phyloP scores from a whole-genome alignment of 2,888 invertebrate genomes.

The Chorisops tibialis region DNA sequence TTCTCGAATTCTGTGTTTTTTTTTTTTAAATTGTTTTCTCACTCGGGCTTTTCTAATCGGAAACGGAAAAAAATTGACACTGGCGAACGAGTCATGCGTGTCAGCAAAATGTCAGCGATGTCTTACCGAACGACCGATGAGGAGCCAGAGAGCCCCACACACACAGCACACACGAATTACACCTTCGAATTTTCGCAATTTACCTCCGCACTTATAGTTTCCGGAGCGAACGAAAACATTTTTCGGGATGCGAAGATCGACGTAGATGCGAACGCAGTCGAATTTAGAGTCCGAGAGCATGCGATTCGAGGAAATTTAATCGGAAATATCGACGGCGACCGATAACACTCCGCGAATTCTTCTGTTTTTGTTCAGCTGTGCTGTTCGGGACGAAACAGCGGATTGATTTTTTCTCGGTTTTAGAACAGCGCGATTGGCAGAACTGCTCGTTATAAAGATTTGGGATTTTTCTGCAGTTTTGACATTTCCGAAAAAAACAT shows the following conservation, averaged over 20 bases:
- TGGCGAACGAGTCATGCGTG: constrained; percentile 24
- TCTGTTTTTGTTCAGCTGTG: constrained; percentile 30
- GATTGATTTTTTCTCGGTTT: constrained; percentile 31
- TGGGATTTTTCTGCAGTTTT: too few species aligned
- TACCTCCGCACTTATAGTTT: constrained; percentile 1
- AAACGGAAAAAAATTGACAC: background rate
- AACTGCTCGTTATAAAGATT: too few species aligned
- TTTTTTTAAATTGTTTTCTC: too few species aligned
- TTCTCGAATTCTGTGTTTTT: too few species aligned
- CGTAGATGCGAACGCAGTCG: background rate
- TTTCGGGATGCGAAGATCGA: background rate
- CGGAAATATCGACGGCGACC: too few species aligned
- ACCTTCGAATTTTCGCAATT: constrained; percentile 7
- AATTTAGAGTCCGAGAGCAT: background rate
- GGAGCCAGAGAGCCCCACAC: background rate
- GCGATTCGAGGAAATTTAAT: too few species aligned
- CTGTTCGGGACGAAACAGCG: constrained; percentile 11
- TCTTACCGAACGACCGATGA: background rate
- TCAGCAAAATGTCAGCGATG: constrained; percentile 1
- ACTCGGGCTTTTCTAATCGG: too few species aligned
- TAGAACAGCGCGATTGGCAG: too few species aligned
- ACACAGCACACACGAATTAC: constrained; percentile 10
- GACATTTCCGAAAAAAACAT: too few species aligned
- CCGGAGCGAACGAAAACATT: background rate
- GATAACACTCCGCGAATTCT: background rate